Evolutionary conservation across 2,113 vertebrate species (phyloP).

Genomic region (Epinephelus cyanopodus): DNA sequence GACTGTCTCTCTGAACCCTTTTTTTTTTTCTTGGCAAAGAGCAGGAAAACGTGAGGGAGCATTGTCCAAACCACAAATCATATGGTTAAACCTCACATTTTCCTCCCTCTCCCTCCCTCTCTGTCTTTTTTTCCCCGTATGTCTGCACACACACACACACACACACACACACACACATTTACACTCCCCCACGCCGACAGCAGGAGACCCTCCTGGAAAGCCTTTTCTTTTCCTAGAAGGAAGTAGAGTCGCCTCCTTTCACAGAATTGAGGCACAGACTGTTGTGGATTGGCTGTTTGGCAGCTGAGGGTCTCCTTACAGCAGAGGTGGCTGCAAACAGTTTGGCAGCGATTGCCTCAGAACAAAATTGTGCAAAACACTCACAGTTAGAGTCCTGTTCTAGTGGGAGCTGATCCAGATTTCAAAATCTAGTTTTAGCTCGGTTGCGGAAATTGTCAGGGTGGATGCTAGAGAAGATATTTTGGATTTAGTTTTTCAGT

Average conservation of each 20-base stretch:
- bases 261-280: slow-evolving; percentile 39
- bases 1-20: slow-evolving; percentile 11
- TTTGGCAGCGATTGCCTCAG: slow-evolving; percentile 16
- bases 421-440: background rate
- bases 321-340: background rate
- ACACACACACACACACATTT: slow-evolving; percentile 8
- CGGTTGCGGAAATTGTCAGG: background rate
- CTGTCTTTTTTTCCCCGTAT: background rate
- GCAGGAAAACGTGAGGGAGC: slow-evolving; percentile 57
- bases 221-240: slow-evolving; percentile 65
- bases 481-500: slow-evolving; percentile 11
- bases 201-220: slow-evolving; percentile 54
- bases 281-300: slow-evolving; percentile 26
- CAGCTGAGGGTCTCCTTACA: background rate
- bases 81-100: background rate
- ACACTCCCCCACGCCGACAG: background rate
- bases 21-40: slow-evolving; percentile 39
- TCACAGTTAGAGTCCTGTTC: background rate
- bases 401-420: background rate
- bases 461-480: background rate
- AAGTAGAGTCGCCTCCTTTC: slow-evolving; percentile 13
- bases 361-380: slow-evolving; percentile 17
- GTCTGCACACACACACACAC: slow-evolving; percentile 7
- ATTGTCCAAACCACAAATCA: slow-evolving; percentile 52
- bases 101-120: background rate